Conservation (phyloP, 2,797 vertebrate species). For the Paramormyrops hopkinsi region DNA sequence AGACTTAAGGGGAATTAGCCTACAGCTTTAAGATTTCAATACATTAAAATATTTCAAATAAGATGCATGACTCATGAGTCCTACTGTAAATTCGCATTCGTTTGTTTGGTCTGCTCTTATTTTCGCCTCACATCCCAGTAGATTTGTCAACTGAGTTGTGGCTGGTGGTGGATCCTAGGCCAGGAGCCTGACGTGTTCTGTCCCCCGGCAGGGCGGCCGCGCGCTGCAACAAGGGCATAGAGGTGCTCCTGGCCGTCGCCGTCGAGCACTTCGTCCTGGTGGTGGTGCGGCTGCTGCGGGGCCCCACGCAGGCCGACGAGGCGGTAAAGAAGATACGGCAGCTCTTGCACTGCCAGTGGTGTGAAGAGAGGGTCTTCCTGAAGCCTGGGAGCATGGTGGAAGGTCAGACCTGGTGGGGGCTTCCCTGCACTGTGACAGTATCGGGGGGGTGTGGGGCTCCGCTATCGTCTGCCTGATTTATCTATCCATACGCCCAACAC, state of each 20-base stretch:
- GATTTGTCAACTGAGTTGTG: not conserved
- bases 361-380: conserved; percentile 89
- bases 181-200: not conserved
- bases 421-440: not conserved
- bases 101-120: not conserved
- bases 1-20: not conserved
- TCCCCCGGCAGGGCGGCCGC: conserved; percentile 74
- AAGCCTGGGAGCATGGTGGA: conserved; percentile 84
- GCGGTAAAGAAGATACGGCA: conserved; percentile 74
- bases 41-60: not conserved
- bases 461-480: not conserved
- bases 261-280: conserved; percentile 93
- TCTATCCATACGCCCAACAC: not conserved
- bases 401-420: conserved; percentile 59
- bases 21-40: not conserved
- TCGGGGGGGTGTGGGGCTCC: not conserved
- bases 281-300: conserved; percentile 82
- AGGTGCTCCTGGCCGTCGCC: conserved; percentile 86
- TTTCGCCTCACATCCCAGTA: not conserved
- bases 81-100: not conserved
- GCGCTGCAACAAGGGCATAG: conserved; percentile 92
- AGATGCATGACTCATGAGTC: not conserved
- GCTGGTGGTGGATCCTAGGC: not conserved
- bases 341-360: conserved; percentile 95
- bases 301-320: conserved; percentile 82